Percentiles rank a stretch among this genome's conserved stretches.
Conservation (phyloP, 2,888 invertebrate genomes). For the Ochlodes sylvanus region DNA sequence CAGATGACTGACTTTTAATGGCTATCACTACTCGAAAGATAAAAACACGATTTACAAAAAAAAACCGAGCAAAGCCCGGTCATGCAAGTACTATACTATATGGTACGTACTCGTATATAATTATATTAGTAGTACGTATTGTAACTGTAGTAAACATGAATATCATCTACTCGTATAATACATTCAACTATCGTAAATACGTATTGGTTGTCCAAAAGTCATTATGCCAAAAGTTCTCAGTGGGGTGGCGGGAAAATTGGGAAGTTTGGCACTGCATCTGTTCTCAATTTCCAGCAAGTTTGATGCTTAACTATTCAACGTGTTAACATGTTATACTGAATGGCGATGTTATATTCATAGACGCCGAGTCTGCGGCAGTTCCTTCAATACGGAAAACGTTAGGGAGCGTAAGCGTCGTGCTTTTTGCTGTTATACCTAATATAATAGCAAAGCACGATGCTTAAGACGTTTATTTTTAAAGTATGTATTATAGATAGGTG, state of each 20-base stretch:
- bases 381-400: constrained; percentile 9
- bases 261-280: constrained; percentile 48
- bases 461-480: no score
- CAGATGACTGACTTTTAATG: no score
- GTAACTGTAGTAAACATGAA: no score
- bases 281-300: constrained; percentile 39
- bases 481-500: no score
- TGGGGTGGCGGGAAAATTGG: constrained; percentile 42
- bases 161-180: background rate
- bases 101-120: no score
- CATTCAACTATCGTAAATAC: background rate
- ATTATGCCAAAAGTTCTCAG: constrained; percentile 42
- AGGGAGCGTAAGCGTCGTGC: background rate
- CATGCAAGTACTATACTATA: no score
- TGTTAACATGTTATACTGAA: constrained; percentile 41
- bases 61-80: no score
- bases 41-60: no score
- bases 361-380: constrained; percentile 1
- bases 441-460: no score
- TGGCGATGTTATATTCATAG: constrained; percentile 40
- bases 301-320: constrained; percentile 45
- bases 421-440: background rate
- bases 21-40: no score
- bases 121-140: no score
- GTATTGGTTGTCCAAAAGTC: constrained; percentile 12